Percentiles rank a stretch among this genome's conserved stretches.
phyloP scores from a whole-genome alignment of 2,888 invertebrate genomes.

The Griposia aprilina region DNA sequence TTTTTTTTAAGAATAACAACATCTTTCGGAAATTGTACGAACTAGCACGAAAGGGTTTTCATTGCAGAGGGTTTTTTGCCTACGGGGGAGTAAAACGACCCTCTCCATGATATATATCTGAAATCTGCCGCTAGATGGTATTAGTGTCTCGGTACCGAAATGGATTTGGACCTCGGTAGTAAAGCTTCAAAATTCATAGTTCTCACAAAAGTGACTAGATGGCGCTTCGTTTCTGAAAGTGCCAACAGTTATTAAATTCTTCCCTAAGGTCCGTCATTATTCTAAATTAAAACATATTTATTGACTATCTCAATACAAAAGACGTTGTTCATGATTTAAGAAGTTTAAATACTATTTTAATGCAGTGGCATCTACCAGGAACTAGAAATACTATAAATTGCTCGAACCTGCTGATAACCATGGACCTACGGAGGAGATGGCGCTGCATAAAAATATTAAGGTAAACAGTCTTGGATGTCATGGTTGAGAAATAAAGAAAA shows the following conservation, averaged over 20 bases:
- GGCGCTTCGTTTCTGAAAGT: not conserved
- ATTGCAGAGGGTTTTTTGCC: too few species aligned
- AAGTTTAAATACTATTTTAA: not conserved
- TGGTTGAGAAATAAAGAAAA: not conserved
- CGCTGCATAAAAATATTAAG: not conserved
- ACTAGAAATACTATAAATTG: not conserved
- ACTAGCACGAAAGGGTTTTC: not conserved
- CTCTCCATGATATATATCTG: not conserved
- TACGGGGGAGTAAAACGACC: not conserved
- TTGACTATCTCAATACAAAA: too few species aligned
- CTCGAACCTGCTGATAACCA: not conserved
- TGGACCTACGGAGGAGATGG: constrained; percentile 7
- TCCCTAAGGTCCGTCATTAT: accelerated
- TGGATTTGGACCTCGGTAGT: not conserved
- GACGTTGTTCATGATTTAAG: too few species aligned
- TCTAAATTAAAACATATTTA: too few species aligned
- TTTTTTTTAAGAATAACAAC: not conserved
- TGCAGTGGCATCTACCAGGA: not conserved
- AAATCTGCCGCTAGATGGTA: constrained; percentile 19
- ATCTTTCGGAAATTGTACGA: constrained; percentile 21
- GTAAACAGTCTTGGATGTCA: too few species aligned
- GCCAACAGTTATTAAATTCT: too few species aligned
- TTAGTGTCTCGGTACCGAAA: accelerated
- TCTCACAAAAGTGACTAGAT: constrained; percentile 1
- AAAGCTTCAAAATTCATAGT: not conserved